A percentile compares a stretch with the other conserved stretches of the same genome.
phyloP scores from a whole-genome alignment of 2,113 vertebrate species.

The Xyliphius kryptos region DNA sequence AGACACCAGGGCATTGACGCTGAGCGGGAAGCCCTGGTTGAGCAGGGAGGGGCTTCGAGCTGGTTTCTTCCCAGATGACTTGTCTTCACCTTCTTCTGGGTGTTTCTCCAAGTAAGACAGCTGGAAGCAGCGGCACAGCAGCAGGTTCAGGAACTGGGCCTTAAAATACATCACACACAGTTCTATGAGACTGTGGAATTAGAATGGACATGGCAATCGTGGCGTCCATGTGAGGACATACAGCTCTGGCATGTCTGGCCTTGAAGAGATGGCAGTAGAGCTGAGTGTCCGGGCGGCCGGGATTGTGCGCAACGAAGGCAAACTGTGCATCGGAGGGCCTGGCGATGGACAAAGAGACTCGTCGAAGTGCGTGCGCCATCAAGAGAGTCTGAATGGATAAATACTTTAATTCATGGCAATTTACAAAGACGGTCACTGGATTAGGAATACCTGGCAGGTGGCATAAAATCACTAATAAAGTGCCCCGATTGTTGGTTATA shows the following conservation, averaged over 20 bases:
- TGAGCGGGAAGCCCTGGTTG: conserved; percentile 81
- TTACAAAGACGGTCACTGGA: too few relatives aligned
- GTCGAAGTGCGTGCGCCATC: conserved; percentile 84
- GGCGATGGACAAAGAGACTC: conserved; percentile 81
- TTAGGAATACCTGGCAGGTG: too few relatives aligned
- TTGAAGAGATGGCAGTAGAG: conserved; percentile 92
- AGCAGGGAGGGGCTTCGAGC: conserved; percentile 61
- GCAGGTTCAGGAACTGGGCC: conserved; percentile 82
- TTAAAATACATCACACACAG: conserved; percentile 39
- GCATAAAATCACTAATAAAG: too few relatives aligned
- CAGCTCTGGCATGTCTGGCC: conserved; percentile 69
- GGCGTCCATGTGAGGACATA: conserved; percentile 43
- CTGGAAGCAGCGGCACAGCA: conserved; percentile 94
- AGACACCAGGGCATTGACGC: conserved; percentile 85
- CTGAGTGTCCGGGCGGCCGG: conserved; percentile 57
- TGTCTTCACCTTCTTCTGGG: conserved; percentile 67
- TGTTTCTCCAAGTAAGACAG: conserved; percentile 76
- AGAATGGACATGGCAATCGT: too few relatives aligned
- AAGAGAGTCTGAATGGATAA: conserved; percentile 70
- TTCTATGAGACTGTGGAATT: too few relatives aligned
- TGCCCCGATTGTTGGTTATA: too few relatives aligned
- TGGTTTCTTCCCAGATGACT: conserved; percentile 29
- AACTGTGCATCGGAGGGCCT: conserved; percentile 71
- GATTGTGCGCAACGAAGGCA: conserved; percentile 87
- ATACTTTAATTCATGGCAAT: too few relatives aligned